Percentiles rank a stretch among this genome's conserved stretches.
phyloP scores from a whole-genome alignment of 2,113 vertebrate species.

The Lipophrys pholis region DNA sequence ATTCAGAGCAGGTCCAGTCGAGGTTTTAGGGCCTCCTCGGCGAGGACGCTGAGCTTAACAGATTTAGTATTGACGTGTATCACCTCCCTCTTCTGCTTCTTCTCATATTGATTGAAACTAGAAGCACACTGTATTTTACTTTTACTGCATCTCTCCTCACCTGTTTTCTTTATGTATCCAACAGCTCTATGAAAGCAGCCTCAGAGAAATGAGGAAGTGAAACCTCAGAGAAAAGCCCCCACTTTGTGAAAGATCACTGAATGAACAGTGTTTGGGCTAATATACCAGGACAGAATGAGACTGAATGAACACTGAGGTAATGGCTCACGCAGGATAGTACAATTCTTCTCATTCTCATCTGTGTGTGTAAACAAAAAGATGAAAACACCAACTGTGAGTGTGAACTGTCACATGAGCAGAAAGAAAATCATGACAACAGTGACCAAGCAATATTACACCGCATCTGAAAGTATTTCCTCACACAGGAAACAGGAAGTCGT shows the following conservation, averaged over 20 bases:
- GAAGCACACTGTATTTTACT: conserved; percentile 10
- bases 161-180: conserved; percentile 23
- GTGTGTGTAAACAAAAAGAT: conserved; percentile 53
- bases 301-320: conserved; percentile 22
- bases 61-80: conserved; percentile 61
- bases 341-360: conserved; percentile 49
- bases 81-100: conserved; percentile 13
- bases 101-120: conserved; percentile 46
- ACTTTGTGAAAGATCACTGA: conserved; percentile 6
- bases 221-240: conserved; percentile 20
- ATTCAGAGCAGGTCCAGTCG: not conserved
- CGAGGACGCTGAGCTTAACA: conserved; percentile 42
- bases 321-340: conserved; percentile 13
- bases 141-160: conserved; percentile 12
- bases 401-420: conserved; percentile 20
- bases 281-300: conserved; percentile 3
- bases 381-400: conserved; percentile 52
- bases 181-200: conserved; percentile 27
- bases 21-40: conserved; percentile 3
- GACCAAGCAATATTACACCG: conserved; percentile 31
- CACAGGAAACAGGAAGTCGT: not conserved
- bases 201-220: conserved; percentile 21
- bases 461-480: not conserved
- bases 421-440: conserved; percentile 16
- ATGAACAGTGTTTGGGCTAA: conserved; percentile 6